Evolutionary conservation across 2,797 vertebrate genomes (phyloP).

Genomic region (Borostomias antarcticus): DNA sequence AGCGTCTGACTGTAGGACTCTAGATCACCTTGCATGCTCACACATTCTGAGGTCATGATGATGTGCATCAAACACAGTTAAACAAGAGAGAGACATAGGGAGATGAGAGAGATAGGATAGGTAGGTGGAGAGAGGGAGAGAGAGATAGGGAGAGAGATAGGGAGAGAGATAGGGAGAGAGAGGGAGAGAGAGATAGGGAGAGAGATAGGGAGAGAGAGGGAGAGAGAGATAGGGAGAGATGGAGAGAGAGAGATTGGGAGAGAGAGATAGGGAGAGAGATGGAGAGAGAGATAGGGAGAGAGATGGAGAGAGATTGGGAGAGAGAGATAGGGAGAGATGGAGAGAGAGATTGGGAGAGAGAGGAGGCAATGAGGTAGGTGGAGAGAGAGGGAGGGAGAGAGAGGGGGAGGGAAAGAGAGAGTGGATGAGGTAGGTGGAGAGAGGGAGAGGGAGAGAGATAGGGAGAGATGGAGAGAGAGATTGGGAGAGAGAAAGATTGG

Average conservation of each 20-base stretch:
- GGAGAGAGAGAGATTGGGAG: no score
- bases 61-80: background rate
- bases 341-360: background rate
- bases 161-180: background rate
- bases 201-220: background rate
- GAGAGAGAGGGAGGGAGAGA: no score
- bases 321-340: background rate
- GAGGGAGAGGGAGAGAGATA: background rate
- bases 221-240: no score
- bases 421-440: background rate
- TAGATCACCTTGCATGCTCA: slow-evolving; percentile 24
- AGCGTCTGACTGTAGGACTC: no score
- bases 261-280: background rate
- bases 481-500: no score
- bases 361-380: no score
- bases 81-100: background rate
- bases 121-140: no score
- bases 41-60: no score
- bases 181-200: background rate
- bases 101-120: no score
- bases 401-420: slow-evolving; percentile 3
- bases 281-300: no score
- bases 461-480: no score
- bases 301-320: background rate
- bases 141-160: no score